Evolutionary conservation across 2,113 vertebrate species (phyloP), one percentile per base, ranked within the genome.

Genomic region (Gambusia affinis): DNA sequence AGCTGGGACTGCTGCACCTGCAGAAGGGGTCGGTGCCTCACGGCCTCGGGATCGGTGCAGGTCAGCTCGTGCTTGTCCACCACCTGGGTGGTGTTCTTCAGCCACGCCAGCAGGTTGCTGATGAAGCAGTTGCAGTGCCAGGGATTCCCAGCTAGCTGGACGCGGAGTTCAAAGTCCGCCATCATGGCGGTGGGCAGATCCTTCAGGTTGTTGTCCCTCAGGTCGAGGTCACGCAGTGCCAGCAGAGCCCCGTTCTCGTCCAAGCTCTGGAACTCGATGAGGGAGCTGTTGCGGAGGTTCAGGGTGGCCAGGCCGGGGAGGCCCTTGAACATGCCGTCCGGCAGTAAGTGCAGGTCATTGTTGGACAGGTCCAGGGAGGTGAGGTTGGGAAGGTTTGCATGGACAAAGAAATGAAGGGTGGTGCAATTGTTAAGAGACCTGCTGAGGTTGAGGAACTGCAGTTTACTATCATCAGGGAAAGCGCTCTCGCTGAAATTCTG

Each of bases 41-140:
- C 86, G 68, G 87, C 91, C 6, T 94, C 89, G 0, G 98, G 97
- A 1, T 87, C 92, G 0, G 86, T 62, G 14, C 97, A 99, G 63
- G 93, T 92, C 86, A 98, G 88, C 54, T 94, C 84, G 54, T 88
- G 88, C 67, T 78, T 89, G 37, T 95, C 93, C 4, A 87, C 78
- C 10, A 96, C 95, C 72, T 92, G 73, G 8, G 95, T 89, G 0
- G 94, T 90, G 72, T 94, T 95, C 80, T 92, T 95, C 62, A 99
- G 94, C 98, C 98, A 99, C 27, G 51, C n/a, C 83, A 96, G 72
- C 88, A 95, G 90, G 76, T 96, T 95, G 62, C 96, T 94, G 0
- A 93, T 84, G 64, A 89, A 73, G 39, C 98, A 99, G 92, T 98
- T 93, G 4, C 98, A 99, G 69, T 90, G 92, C 97, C 98, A 98